Percentiles rank a stretch among this genome's conserved stretches.
Conservation (phyloP, 2,888 invertebrate species). For the Cotesia congregata region DNA sequence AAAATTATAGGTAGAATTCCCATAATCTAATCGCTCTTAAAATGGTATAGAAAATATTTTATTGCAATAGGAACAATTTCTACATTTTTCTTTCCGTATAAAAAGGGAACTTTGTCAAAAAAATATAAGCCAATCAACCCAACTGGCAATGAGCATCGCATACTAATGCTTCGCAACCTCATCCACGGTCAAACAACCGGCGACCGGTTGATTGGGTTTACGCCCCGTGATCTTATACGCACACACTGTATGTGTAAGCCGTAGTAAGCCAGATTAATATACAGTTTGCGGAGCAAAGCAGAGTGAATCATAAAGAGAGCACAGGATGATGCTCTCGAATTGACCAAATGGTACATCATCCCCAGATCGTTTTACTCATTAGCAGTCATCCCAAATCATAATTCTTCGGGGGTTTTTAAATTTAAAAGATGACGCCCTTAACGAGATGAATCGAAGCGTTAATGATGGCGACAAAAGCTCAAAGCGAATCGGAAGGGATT, state of each 20-base stretch:
- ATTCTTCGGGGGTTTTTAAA: neutral
- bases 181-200: constrained; percentile 40
- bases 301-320: neutral
- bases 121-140: constrained; percentile 50
- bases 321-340: neutral
- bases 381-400: no score
- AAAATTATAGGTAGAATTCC: no score
- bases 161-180: constrained; percentile 43
- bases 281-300: neutral
- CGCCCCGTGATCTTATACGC: constrained; percentile 42
- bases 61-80: no score
- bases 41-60: no score
- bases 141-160: constrained; percentile 49
- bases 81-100: no score
- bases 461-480: constrained; percentile 30
- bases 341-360: no score
- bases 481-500: neutral
- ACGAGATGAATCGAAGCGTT: constrained; percentile 23
- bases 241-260: constrained; percentile 19
- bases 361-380: no score
- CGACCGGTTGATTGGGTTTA: constrained; percentile 50
- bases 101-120: constrained; percentile 24
- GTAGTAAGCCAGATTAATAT: neutral
- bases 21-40: no score
- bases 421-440: constrained; percentile 4